Evolutionary conservation across 2,113 vertebrate species (phyloP).

Genomic region (Phalacrocorax aristotelis): DNA sequence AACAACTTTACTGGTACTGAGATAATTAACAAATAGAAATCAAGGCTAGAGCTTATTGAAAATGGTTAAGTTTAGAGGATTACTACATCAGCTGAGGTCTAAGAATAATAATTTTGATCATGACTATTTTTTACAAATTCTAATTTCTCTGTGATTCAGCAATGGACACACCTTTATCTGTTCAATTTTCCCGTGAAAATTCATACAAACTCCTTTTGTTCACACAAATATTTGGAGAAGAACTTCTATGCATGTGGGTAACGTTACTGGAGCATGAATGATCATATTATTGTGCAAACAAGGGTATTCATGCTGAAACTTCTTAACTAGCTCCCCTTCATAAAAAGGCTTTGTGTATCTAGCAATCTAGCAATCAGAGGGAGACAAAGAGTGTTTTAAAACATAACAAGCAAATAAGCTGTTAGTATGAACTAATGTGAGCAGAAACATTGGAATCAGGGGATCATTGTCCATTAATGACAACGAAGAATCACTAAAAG

Average conservation of each 20-base stretch:
- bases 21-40: neutral
- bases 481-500: neutral
- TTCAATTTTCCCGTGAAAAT: neutral
- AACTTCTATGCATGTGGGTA: neutral
- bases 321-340: neutral
- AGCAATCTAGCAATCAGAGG: neutral
- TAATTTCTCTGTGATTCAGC: neutral
- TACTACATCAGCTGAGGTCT: neutral
- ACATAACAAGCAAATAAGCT: neutral
- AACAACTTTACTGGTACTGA: neutral
- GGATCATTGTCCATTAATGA: neutral
- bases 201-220: neutral
- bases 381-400: neutral
- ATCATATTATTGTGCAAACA: neutral
- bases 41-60: neutral
- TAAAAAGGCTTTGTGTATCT: neutral
- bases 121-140: neutral
- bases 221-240: neutral
- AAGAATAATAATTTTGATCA: neutral
- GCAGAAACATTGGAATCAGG: neutral
- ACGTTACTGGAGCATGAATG: neutral
- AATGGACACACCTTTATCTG: neutral
- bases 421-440: neutral
- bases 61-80: neutral
- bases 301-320: neutral